Evolutionary conservation across 2,888 invertebrate genomes (phyloP), one percentile per base, ranked within the genome.

Genomic region (Asteroscopus sphinx): DNA sequence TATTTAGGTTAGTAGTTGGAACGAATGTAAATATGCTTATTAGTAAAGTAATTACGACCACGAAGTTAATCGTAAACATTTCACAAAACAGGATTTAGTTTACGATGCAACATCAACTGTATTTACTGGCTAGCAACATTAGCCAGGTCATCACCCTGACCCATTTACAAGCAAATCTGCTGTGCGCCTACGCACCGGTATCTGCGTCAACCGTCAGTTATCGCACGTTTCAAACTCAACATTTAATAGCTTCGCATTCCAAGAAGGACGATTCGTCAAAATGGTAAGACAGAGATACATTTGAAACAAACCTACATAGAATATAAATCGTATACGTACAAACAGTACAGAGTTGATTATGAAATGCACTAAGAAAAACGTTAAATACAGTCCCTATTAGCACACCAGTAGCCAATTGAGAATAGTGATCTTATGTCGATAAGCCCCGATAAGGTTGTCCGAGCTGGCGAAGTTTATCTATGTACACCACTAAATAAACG

Each of bases 81-180:
- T 58, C 40, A 55, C 40, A 55, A 59, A 73, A 60, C 59, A 64
- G 57, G 54, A 57, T 72, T 63, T 47, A 44, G 52, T 63, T 73
- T 56, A 60, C 68, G 68, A 65, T 68, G 46, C 40, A 56, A 59
- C 52, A 67, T 63, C 39, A 59, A 64, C 17, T 28, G 60, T 64
- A 65, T 70, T 65, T 59, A 54, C 48, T 61, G 57, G 53, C 63
- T 74, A 56, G 71, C 55, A 77, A 74, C 72, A 67, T 76, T 62
- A 60, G 70, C 60, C 74, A 72, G 73, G 75, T 77, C 80, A 80
- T 80, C 81, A 80, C 92, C 92, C 84, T 92, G 92, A 91, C 92
- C 92, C 80, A 90, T 92, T 89, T 91, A 78, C 79, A 80, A 86
- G 80, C 56, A 87, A 89, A 90, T 88, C 86, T 79, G 86, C 77